Percentiles rank a stretch among this genome's conserved stretches.
Conservation (phyloP, 2,888 invertebrate species). For the Suillia variegata region DNA sequence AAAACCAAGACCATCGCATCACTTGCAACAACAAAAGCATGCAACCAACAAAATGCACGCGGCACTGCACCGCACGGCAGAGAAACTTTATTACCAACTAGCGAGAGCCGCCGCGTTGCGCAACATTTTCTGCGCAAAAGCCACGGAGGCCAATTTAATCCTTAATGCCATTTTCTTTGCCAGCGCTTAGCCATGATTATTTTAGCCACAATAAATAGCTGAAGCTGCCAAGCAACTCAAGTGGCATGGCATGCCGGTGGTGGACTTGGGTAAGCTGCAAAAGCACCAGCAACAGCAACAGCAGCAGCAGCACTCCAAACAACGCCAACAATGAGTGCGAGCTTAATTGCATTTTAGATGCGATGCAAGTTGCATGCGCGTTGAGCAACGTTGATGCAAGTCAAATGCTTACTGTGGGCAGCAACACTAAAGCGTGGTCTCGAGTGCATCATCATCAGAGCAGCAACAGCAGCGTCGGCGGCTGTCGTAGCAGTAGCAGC, state of each 20-base stretch:
- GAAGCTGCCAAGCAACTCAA: no score
- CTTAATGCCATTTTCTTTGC: slow-evolving; percentile 41
- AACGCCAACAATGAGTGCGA: neutral
- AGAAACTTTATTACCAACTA: neutral
- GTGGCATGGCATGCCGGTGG: no score
- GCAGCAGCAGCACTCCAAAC: slow-evolving; percentile 3
- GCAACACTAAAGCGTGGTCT: neutral
- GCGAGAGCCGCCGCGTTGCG: neutral
- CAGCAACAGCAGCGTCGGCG: neutral
- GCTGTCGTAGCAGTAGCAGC: neutral
- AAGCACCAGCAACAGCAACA: slow-evolving; percentile 1
- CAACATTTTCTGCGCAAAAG: neutral
- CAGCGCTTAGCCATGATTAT: slow-evolving; percentile 14
- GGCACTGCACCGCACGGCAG: neutral
- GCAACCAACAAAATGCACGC: neutral
- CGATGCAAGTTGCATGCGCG: neutral
- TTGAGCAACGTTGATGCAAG: neutral
- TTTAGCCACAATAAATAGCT: no score
- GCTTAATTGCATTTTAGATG: neutral
- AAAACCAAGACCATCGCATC: slow-evolving; percentile 30
- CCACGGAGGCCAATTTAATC: slow-evolving; percentile 11
- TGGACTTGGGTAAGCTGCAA: no score
- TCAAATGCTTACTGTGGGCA: neutral
- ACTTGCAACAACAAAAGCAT: neutral
- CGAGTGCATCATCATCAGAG: slow-evolving; percentile 1